phyloP scores from a whole-genome alignment of 2,888 invertebrate species.

The Aphrophora alni region DNA sequence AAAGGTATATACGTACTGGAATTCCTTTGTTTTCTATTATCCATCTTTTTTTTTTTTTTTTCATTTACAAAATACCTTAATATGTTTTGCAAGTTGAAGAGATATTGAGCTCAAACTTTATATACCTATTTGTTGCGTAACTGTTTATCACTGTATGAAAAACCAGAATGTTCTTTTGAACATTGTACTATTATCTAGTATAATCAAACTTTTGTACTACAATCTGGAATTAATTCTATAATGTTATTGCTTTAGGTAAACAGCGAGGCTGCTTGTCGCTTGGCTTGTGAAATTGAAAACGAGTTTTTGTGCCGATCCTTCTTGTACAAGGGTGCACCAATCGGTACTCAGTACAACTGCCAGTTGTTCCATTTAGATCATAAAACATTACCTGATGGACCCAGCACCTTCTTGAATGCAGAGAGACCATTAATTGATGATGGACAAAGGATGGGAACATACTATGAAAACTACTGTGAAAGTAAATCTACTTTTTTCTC shows the following conservation, averaged over 20 bases:
- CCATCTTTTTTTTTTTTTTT: no score
- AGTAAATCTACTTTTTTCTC: constrained; percentile 65
- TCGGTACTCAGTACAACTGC: constrained; percentile 84
- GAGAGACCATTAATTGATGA: constrained; percentile 90
- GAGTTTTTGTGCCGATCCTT: constrained; percentile 90
- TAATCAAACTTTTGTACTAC: no score
- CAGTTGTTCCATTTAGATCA: constrained; percentile 92
- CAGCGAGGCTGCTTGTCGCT: constrained; percentile 84
- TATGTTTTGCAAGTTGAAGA: no score
- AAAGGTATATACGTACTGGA: no score
- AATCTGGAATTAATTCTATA: no score
- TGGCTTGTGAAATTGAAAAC: constrained; percentile 91
- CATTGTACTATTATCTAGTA: no score
- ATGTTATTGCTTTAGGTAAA: constrained; percentile 78
- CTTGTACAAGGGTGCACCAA: constrained; percentile 72
- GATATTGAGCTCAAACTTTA: no score
- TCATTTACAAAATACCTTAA: no score
- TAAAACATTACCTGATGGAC: constrained; percentile 89
- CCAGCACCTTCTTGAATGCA: constrained; percentile 87
- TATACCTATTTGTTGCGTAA: no score
- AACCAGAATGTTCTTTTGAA: no score
- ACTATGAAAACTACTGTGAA: constrained; percentile 90
- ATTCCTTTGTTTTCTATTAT: no score
- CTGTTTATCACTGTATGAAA: no score
- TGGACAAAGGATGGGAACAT: constrained; percentile 87